Evolutionary conservation across 2,797 vertebrate genomes (phyloP).

Genomic region (Apogon hyalosoma): DNA sequence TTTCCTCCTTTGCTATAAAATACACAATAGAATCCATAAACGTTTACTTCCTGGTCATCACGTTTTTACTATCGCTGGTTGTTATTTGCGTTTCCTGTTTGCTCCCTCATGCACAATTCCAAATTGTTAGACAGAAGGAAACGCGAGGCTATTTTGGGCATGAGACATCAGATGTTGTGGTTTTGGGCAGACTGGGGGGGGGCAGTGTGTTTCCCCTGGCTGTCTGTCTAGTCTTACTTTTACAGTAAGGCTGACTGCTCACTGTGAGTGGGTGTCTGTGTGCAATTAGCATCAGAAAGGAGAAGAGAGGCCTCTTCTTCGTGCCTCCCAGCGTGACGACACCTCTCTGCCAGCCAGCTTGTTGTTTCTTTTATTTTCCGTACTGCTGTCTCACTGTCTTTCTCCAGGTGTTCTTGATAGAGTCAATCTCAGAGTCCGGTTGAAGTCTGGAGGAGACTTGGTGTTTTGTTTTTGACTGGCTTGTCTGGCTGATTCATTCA

Average conservation of each 20-base stretch:
- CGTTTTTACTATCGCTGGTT: constrained; percentile 7
- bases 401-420: constrained; percentile 73
- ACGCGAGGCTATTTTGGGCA: constrained; percentile 67
- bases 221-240: constrained; percentile 65
- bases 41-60: neutral
- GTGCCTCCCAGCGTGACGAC: constrained; percentile 66
- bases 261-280: constrained; percentile 73
- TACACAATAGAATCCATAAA: neutral
- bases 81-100: constrained; percentile 54
- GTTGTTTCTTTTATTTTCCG: constrained; percentile 14
- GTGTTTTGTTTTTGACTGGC: constrained; percentile 34
- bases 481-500: constrained; percentile 73
- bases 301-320: constrained; percentile 49
- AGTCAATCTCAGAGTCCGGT: constrained; percentile 44
- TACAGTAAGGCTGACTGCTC: constrained; percentile 70
- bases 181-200: constrained; percentile 57
- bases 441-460: constrained; percentile 20
- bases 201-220: constrained; percentile 66
- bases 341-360: constrained; percentile 54
- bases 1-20: no score
- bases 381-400: constrained; percentile 24
- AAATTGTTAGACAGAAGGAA: constrained; percentile 50
- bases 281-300: constrained; percentile 72
- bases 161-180: constrained; percentile 78
- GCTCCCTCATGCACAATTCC: constrained; percentile 22